Conservation (phyloP, 1,140 invertebrate species). For the Nephila pilipes region DNA sequence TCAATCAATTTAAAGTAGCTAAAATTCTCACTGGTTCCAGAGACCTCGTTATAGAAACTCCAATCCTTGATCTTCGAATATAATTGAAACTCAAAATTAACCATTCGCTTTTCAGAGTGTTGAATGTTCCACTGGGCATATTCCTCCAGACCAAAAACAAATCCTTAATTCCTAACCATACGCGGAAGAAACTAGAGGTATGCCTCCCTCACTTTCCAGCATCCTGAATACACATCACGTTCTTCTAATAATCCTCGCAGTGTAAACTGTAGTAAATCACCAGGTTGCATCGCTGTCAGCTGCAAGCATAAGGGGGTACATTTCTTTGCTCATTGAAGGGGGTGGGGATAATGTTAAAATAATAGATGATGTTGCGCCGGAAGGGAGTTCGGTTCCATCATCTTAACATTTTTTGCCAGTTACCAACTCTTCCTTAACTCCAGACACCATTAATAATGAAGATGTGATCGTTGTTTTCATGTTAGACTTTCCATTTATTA, state of each 20-base stretch:
- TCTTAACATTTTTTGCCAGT: constrained; percentile 8
- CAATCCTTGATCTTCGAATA: neutral
- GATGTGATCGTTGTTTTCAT: neutral
- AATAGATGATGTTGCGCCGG: constrained; percentile 53
- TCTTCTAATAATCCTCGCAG: constrained; percentile 56
- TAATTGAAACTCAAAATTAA: neutral
- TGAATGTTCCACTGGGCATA: neutral
- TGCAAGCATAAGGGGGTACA: constrained; percentile 36
- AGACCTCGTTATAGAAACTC: no score
- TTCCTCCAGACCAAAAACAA: neutral
- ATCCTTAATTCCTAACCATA: neutral
- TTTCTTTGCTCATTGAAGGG: constrained; percentile 4
- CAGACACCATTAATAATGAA: constrained; percentile 6
- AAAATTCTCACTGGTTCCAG: no score
- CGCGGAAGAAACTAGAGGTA: neutral
- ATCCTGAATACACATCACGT: constrained; percentile 39
- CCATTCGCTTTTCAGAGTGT: neutral
- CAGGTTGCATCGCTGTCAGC: constrained; percentile 56
- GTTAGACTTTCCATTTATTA: neutral
- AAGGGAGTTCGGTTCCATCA: constrained; percentile 6
- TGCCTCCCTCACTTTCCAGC: neutral
- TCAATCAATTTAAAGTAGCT: no score
- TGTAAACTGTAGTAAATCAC: constrained; percentile 63
- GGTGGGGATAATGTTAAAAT: constrained; percentile 50
- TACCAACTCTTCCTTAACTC: neutral